Evolutionary conservation across 2,797 vertebrate species (phyloP).

Genomic region (Siniperca undulata): DNA sequence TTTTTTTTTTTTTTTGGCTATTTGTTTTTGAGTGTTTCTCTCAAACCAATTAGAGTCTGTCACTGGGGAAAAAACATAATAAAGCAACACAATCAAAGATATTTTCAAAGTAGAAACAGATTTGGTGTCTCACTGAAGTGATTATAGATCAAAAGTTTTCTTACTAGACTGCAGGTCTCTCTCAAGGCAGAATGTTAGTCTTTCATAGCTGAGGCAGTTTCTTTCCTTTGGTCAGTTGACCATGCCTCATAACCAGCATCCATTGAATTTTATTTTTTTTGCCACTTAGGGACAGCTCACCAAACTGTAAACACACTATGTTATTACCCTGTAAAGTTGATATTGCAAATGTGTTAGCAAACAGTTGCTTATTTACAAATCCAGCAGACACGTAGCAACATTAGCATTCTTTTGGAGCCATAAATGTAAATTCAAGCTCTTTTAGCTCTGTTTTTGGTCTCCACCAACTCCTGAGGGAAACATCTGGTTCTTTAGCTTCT

Average conservation of each 20-base stretch:
- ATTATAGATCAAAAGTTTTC: conserved; percentile 39
- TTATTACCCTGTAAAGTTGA: no score
- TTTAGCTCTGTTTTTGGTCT: no score
- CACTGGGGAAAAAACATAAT: conserved; percentile 16
- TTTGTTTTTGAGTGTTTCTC: conserved; percentile 56
- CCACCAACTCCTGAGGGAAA: background rate
- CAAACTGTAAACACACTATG: background rate
- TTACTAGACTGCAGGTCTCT: background rate
- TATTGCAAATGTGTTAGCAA: no score
- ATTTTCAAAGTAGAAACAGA: conserved; percentile 29
- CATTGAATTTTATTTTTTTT: background rate
- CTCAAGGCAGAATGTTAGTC: background rate
- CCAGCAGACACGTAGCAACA: no score
- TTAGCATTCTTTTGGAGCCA: no score
- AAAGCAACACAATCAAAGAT: conserved; percentile 46
- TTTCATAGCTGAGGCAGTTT: background rate
- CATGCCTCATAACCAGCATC: background rate
- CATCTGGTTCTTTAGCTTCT: background rate
- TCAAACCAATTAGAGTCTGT: conserved; percentile 48
- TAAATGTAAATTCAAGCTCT: no score
- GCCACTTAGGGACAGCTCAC: background rate
- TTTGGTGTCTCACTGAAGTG: conserved; percentile 16
- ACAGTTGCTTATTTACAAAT: no score
- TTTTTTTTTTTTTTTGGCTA: background rate
- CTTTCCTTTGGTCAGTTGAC: background rate